Percentiles rank a stretch among this genome's conserved stretches.
Conservation (phyloP, 1,140 invertebrate species). For the Pygmarrhopalites habei region DNA sequence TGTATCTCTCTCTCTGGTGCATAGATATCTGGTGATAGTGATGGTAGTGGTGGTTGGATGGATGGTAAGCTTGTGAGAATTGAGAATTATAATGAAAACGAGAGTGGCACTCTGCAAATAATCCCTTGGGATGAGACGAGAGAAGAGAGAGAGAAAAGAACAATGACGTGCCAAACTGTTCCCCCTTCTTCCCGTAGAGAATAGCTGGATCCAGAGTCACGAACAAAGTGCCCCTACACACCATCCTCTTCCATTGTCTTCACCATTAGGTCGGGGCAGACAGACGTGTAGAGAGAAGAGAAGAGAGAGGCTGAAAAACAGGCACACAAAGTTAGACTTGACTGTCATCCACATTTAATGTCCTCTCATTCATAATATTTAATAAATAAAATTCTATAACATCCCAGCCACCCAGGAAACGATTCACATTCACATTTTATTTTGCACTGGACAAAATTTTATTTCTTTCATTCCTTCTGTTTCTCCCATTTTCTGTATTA, state of each 20-base stretch:
- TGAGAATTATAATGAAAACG: no score
- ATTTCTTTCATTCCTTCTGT: no score
- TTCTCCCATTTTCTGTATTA: no score
- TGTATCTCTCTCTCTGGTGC: no score
- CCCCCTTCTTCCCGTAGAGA: slow-evolving; percentile 10
- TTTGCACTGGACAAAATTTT: background rate
- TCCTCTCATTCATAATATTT: slow-evolving; percentile 18
- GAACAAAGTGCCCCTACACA: slow-evolving; percentile 5
- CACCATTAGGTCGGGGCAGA: background rate
- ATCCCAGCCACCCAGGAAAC: slow-evolving; percentile 5
- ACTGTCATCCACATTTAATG: slow-evolving; percentile 19
- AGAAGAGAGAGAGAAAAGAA: background rate
- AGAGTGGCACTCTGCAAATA: no score
- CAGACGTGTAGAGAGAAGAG: background rate
- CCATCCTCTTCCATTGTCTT: slow-evolving; percentile 8
- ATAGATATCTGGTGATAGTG: no score
- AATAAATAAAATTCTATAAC: slow-evolving; percentile 14
- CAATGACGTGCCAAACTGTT: background rate
- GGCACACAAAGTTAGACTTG: background rate
- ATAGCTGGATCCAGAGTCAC: slow-evolving; percentile 16
- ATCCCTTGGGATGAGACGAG: no score
- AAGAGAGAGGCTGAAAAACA: background rate
- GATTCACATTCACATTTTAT: slow-evolving; percentile 6
- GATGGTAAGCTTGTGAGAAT: no score
- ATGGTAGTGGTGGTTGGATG: no score